Conservation (phyloP, 2,113 vertebrate genomes). For the Gobiocypris rarus region DNA sequence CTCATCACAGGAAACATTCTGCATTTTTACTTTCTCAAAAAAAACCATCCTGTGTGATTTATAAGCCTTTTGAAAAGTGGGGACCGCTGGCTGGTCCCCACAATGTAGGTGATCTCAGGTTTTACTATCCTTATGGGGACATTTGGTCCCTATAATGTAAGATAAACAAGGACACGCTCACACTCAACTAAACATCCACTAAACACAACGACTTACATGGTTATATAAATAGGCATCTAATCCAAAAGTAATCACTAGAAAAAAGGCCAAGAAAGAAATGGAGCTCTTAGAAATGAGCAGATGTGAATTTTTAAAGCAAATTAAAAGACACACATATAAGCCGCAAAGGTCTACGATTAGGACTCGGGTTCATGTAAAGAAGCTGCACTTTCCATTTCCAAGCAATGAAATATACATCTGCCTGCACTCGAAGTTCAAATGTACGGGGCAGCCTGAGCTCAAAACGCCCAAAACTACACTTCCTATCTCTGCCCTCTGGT, state of each 20-base stretch:
- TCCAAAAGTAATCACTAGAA: slow-evolving; percentile 52
- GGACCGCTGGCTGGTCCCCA: too few relatives aligned
- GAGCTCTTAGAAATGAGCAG: slow-evolving; percentile 6
- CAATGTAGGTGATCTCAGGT: too few relatives aligned
- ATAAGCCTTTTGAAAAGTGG: too few relatives aligned
- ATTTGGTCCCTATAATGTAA: too few relatives aligned
- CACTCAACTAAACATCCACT: neutral
- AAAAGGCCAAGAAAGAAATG: slow-evolving; percentile 46
- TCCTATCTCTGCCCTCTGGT: slow-evolving; percentile 58
- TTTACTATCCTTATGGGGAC: too few relatives aligned
- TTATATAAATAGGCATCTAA: slow-evolving; percentile 48
- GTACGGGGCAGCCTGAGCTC: slow-evolving; percentile 1
- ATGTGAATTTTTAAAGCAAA: slow-evolving; percentile 58
- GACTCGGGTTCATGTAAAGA: neutral
- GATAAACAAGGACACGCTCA: too few relatives aligned
- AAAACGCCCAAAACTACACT: slow-evolving; percentile 33
- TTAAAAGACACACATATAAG: slow-evolving; percentile 42
- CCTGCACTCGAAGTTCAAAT: neutral
- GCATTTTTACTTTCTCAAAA: too few relatives aligned
- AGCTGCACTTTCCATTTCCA: neutral
- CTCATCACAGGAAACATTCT: too few relatives aligned
- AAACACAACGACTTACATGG: slow-evolving; percentile 26
- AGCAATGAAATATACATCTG: slow-evolving; percentile 47
- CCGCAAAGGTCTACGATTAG: neutral
- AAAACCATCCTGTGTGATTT: too few relatives aligned